Percentiles rank a stretch among this genome's conserved stretches.
Evolutionary conservation across 1,140 invertebrate genomes (phyloP).

Genomic region (Calosoma granatense): DNA sequence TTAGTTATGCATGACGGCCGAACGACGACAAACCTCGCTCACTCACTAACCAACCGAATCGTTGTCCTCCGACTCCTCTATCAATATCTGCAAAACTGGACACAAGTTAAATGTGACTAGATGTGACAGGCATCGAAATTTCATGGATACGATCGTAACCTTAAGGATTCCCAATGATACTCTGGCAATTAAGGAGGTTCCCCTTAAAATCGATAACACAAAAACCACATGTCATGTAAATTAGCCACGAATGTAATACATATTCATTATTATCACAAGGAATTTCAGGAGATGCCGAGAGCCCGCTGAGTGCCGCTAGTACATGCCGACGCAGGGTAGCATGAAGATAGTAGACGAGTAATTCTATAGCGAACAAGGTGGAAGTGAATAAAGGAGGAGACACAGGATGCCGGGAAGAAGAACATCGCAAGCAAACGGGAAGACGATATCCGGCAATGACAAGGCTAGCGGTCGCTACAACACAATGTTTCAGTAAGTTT

Average conservation of each 20-base stretch:
- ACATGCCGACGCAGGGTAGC: no score
- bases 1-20: background rate
- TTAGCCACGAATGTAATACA: background rate
- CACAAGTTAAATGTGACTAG: background rate
- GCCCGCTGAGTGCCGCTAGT: background rate
- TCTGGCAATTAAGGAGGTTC: background rate
- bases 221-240: background rate
- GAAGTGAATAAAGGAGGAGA: background rate
- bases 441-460: no score
- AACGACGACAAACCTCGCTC: background rate
- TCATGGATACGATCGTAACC: background rate
- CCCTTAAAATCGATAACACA: background rate
- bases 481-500: background rate
- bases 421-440: background rate
- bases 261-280: slow-evolving; percentile 8
- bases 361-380: background rate
- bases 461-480: no score
- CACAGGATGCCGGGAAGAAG: background rate
- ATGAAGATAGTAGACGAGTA: no score
- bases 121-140: background rate
- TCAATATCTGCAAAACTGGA: background rate
- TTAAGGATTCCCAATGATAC: background rate
- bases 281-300: background rate
- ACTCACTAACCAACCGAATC: background rate
- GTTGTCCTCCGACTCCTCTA: background rate